These are phyloP conservation scores for Iguana delicatissima DNA, from an alignment of 2,797 vertebrate genomes.

Conservation along the genomic window DNA sequence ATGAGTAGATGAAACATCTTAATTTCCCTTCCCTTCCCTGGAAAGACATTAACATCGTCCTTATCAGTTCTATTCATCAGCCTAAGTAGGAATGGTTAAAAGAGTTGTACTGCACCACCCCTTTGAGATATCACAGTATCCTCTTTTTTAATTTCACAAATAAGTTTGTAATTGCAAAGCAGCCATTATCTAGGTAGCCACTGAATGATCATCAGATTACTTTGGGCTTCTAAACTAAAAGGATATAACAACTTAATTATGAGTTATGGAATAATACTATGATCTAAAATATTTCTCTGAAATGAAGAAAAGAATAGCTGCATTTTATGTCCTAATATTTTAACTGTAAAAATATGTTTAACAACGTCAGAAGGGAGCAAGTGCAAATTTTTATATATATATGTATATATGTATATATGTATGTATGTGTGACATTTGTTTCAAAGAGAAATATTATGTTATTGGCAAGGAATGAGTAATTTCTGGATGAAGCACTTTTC, in stretches of 20 bases:
- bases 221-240: conserved; percentile 54
- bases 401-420: background rate
- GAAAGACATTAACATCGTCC: background rate
- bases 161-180: conserved; percentile 51
- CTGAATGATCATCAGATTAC: conserved; percentile 49
- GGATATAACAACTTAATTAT: conserved; percentile 60
- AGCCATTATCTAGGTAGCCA: conserved; percentile 47
- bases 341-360: conserved; percentile 21
- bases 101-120: conserved; percentile 23
- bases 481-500: background rate
- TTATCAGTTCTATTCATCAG: conserved; percentile 44
- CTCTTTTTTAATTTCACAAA: conserved; percentile 37
- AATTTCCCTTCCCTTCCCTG: conserved; percentile 37
- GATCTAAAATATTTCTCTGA: conserved; percentile 41
- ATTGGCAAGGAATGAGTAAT: background rate
- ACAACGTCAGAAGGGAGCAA: background rate
- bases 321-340: conserved; percentile 7
- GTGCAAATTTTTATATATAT: background rate
- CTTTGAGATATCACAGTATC: conserved; percentile 26
- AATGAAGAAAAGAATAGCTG: background rate
- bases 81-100: conserved; percentile 45
- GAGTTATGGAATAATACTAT: conserved; percentile 50
- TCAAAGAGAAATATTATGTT: background rate
- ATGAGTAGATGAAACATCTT: background rate
- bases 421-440: background rate